These are phyloP conservation scores for Leptopilina myrica DNA, from an alignment of 2,888 invertebrate genomes.

Conservation along the genomic window DNA sequence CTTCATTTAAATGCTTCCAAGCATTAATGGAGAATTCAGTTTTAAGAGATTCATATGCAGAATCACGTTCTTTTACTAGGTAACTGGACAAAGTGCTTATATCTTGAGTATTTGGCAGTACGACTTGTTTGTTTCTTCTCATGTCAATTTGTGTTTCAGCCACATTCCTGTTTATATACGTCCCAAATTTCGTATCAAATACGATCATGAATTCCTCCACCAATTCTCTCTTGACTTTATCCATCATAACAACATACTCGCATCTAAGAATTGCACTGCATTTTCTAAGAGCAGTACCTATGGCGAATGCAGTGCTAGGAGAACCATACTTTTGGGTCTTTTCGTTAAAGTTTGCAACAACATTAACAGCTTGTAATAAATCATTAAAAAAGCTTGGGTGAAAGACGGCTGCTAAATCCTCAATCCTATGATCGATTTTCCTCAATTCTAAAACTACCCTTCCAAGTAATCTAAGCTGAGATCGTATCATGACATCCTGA, in stretches of 20 bases:
- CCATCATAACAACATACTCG: too few relatives aligned
- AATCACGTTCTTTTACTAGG: too few relatives aligned
- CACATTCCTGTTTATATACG: too few relatives aligned
- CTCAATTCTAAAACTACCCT: neutral
- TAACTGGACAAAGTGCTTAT: too few relatives aligned
- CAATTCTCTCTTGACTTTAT: too few relatives aligned
- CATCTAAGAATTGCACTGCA: too few relatives aligned
- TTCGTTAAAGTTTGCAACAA: neutral
- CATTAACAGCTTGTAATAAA: neutral
- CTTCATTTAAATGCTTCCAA: neutral
- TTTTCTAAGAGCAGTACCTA: neutral
- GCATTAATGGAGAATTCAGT: neutral
- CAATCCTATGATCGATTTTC: neutral
- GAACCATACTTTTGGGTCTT: neutral
- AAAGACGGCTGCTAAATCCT: neutral
- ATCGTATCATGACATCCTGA: neutral
- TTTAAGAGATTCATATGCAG: neutral
- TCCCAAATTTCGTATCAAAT: too few relatives aligned
- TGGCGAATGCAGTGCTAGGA: neutral
- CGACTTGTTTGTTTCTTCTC: too few relatives aligned
- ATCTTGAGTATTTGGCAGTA: too few relatives aligned
- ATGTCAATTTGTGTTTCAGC: too few relatives aligned
- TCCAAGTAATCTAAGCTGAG: neutral
- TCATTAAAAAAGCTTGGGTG: neutral
- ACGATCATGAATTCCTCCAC: too few relatives aligned